These are phyloP conservation scores for Mesoclemmys tuberculata DNA, from an alignment of 2,113 vertebrate species.

Conservation along the genomic window DNA sequence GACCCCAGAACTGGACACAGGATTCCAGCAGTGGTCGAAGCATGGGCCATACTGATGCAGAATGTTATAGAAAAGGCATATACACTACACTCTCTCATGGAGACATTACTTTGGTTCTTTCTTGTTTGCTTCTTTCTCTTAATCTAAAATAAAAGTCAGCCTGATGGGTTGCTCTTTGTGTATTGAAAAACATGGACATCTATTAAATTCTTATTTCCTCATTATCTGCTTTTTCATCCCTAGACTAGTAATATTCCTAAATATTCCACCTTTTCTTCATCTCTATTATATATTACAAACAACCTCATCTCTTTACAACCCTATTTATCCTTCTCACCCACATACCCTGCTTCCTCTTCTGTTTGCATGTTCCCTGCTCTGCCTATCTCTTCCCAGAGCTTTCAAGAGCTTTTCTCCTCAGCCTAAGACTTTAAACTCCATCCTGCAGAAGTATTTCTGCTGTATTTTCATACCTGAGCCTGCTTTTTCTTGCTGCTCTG, in stretches of 20 bases:
- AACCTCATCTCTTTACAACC: neutral
- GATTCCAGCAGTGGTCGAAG: neutral
- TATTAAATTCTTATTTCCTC: neutral
- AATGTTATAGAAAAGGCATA: neutral
- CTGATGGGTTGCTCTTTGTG: neutral
- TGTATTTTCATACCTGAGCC: neutral
- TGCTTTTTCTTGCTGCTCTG: rapidly evolving
- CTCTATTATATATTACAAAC: neutral
- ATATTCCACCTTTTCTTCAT: neutral
- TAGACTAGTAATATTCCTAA: neutral
- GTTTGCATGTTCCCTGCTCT: neutral
- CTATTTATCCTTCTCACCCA: neutral
- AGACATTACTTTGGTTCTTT: neutral
- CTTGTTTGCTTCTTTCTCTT: neutral
- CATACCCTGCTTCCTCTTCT: neutral
- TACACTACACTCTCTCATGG: neutral
- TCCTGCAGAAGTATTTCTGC: rapidly evolving
- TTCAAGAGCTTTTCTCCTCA: neutral
- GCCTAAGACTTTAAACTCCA: neutral
- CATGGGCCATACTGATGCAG: neutral
- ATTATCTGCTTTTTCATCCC: neutral
- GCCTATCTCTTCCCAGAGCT: neutral
- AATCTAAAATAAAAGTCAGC: neutral
- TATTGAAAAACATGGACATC: neutral
- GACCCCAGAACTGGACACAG: too few species aligned